Conservation (phyloP, 2,888 invertebrate species). For the Matsumyia berberina region DNA sequence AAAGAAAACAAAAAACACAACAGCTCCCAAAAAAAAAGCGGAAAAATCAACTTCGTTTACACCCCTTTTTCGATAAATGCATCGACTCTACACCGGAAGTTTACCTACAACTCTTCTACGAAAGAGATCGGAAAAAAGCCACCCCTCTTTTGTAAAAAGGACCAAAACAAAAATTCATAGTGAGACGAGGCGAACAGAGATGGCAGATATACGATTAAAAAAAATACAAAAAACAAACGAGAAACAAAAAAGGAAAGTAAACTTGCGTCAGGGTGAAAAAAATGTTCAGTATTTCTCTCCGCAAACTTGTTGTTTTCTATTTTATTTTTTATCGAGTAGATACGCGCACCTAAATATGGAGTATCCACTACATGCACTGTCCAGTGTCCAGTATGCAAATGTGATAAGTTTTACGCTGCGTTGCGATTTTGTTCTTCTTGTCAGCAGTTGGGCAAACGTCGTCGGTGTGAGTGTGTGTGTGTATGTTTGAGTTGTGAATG, state of each 20-base stretch:
- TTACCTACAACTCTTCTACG: slow-evolving; percentile 69
- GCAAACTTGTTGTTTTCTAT: slow-evolving; percentile 69
- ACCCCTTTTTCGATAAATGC: slow-evolving; percentile 77
- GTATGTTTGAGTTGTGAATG: background rate
- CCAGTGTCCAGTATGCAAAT: slow-evolving; percentile 19
- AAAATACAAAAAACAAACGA: background rate
- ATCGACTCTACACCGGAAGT: slow-evolving; percentile 72
- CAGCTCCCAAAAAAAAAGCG: slow-evolving; percentile 39
- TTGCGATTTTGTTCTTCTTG: slow-evolving; percentile 27
- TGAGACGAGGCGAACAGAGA: slow-evolving; percentile 64
- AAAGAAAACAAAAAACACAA: slow-evolving; percentile 54
- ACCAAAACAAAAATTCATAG: slow-evolving; percentile 64
- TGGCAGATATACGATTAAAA: slow-evolving; percentile 51
- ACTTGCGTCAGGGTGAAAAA: slow-evolving; percentile 57
- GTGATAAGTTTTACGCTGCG: slow-evolving; percentile 23
- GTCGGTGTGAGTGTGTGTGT: background rate
- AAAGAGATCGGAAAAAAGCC: slow-evolving; percentile 73
- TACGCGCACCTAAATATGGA: slow-evolving; percentile 40
- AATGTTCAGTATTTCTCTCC: slow-evolving; percentile 33
- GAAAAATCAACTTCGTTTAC: slow-evolving; percentile 79
- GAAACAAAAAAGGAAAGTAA: slow-evolving; percentile 59
- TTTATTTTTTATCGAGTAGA: slow-evolving; percentile 31
- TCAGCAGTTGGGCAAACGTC: slow-evolving; percentile 11
- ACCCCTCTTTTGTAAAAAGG: slow-evolving; percentile 74
- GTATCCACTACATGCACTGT: slow-evolving; percentile 5